Conservation (phyloP, 2,797 vertebrate genomes). For the Onychomys arenicola region DNA sequence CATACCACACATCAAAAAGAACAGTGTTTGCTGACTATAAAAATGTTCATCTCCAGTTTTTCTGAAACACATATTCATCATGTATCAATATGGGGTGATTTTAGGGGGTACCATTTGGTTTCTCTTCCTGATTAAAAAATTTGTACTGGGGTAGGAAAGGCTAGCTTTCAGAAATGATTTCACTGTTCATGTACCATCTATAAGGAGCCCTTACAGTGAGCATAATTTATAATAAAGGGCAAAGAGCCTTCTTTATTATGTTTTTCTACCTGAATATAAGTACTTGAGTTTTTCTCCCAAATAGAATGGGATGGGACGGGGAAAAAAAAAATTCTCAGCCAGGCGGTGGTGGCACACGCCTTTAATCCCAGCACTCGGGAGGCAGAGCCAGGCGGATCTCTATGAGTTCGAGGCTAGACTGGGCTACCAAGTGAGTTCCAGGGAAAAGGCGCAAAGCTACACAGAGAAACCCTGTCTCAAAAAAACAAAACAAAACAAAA, state of each 20-base stretch:
- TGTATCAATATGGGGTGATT: background rate
- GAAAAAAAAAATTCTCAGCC: background rate
- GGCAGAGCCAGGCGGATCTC: no score
- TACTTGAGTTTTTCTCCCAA: background rate
- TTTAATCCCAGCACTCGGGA: no score
- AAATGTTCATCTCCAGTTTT: background rate
- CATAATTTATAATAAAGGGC: background rate
- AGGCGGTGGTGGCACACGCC: no score
- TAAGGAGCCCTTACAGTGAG: background rate
- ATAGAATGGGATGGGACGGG: background rate
- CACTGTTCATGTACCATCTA: background rate
- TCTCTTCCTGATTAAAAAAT: background rate
- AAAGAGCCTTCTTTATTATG: background rate
- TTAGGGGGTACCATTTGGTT: background rate
- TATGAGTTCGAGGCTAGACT: no score
- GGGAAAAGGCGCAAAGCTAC: no score
- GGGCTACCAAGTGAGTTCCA: no score
- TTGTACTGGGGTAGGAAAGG: background rate
- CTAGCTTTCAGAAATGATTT: slow-evolving; percentile 12
- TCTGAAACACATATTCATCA: background rate
- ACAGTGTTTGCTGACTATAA: background rate
- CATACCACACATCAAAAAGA: background rate
- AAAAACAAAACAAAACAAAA: no score
- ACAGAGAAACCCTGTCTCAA: no score
- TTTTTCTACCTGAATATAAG: background rate